A percentile compares a stretch with the other conserved stretches of the same genome.
These are phyloP conservation scores for Bufotes viridis DNA, from an alignment of 2,797 vertebrate genomes.

Conservation along the genomic window DNA sequence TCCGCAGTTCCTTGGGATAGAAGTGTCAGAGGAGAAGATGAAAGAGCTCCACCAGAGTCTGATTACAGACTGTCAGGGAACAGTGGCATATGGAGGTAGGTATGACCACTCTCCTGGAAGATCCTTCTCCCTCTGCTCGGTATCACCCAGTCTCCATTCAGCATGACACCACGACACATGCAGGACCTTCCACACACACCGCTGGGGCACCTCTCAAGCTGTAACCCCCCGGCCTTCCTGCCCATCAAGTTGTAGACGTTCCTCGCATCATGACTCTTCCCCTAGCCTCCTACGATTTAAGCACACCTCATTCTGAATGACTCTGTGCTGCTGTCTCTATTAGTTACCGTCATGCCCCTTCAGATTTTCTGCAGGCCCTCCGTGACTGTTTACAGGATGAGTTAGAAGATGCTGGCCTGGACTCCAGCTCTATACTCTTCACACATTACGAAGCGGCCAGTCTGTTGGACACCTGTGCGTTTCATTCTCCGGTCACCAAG, in stretches of 20 bases:
- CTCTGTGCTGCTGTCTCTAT: not conserved
- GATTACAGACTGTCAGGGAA: constrained; percentile 85
- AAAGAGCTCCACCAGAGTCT: constrained; percentile 80
- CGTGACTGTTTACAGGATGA: constrained; percentile 79
- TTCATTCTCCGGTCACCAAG: constrained; percentile 84
- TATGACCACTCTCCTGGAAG: not conserved
- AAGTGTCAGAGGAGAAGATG: constrained; percentile 83
- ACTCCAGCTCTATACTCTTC: constrained; percentile 81
- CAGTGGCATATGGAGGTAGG: constrained; percentile 87
- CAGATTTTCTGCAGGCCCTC: constrained; percentile 86
- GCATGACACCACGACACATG: too few species aligned
- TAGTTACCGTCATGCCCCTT: not conserved
- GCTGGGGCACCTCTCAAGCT: not conserved
- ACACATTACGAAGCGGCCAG: constrained; percentile 87
- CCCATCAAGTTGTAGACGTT: not conserved
- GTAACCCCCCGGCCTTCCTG: not conserved
- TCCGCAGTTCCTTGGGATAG: constrained; percentile 84
- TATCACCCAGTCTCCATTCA: too few species aligned
- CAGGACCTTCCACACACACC: too few species aligned
- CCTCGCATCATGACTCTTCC: not conserved
- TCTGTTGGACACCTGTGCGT: constrained; percentile 88
- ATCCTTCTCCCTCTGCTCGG: not conserved
- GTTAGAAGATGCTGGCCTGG: constrained; percentile 79
- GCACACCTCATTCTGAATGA: not conserved
- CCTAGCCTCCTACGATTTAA: not conserved